Evolutionary conservation across 1,140 invertebrate genomes (phyloP), one percentile per base, ranked within the genome.

Genomic region (Papilio polytes): DNA sequence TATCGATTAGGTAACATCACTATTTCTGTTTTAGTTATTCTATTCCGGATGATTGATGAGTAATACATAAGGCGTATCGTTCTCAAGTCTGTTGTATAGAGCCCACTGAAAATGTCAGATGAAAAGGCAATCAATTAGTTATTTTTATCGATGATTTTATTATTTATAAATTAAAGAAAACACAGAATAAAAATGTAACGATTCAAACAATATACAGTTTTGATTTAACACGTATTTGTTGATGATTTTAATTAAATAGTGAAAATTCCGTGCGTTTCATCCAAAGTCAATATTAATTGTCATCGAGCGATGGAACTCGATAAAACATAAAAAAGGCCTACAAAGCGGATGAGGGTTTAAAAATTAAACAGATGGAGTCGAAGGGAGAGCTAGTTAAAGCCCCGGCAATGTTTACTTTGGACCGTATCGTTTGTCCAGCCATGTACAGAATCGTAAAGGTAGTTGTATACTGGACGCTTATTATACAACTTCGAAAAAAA

Each of bases 301-400:
- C 74, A 76, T 76, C 74, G 74, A 76, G 10, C 74, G 74, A 26
- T 22, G 44, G 59, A 78, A 78, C 76, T 41, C 36, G 20, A 78
- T 78, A 41, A 78, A 59, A 59, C 41, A 78, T 56, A 59, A 59
- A 78, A 77, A 59, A 78, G 31, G 53, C 18, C 76, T 78, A 41
- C 76, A 78, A 56, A 53, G 74, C 46, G n/a, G 74, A 76, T 76
- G 74, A 76, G 74, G 51, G 53, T 59, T 78, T 78, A 78, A 78
- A 78, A 78, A 78, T 78, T 78, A 78, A 78, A 78, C 51, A 78
- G 15, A 53, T 41, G 18, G 76, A 78, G 31, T 20, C 51, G 48
- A 8, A 20, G 76, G 48, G 76, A 56, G 20, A 59, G 76, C 76
- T 36, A 78, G 76, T 56, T 78, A 76, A 76, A 41, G 22, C 51